A percentile compares a stretch with the other conserved stretches of the same genome.
These are phyloP conservation scores for Ceraclea dissimilis DNA, from an alignment of 2,888 invertebrate genomes.

Conservation along the genomic window DNA sequence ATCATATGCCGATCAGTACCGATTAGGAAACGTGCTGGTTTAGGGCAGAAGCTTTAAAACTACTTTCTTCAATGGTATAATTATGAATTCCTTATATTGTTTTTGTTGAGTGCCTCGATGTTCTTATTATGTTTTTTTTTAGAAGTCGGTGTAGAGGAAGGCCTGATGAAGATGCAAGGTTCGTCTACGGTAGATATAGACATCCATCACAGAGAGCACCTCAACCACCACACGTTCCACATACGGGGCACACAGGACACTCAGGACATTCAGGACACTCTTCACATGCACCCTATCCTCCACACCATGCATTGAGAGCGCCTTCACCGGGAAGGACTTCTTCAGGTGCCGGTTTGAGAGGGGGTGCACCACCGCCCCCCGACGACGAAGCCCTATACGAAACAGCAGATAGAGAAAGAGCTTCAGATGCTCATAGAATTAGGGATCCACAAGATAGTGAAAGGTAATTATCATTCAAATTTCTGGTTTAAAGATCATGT, in stretches of 20 bases:
- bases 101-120: no score
- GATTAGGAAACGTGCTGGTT: no score
- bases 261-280: slow-evolving; percentile 41
- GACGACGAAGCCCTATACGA: slow-evolving; percentile 85
- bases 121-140: slow-evolving; percentile 30
- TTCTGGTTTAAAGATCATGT: no score
- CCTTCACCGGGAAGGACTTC: slow-evolving; percentile 39
- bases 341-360: slow-evolving; percentile 29
- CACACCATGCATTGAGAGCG: slow-evolving; percentile 49
- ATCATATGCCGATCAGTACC: no score
- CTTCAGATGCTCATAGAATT: slow-evolving; percentile 57
- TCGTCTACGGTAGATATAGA: slow-evolving; percentile 64
- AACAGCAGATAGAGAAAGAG: slow-evolving; percentile 65
- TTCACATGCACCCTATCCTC: slow-evolving; percentile 41
- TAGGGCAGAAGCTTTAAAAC: no score
- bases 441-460: slow-evolving; percentile 81
- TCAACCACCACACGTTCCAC: slow-evolving; percentile 36
- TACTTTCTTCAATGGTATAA: neutral
- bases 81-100: no score
- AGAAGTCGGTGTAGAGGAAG: slow-evolving; percentile 45
- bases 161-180: slow-evolving; percentile 64
- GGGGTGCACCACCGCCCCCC: slow-evolving; percentile 33
- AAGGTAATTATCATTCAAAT: slow-evolving; percentile 61
- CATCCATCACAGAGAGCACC: slow-evolving; percentile 36
- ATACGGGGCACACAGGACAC: slow-evolving; percentile 42